These are phyloP conservation scores for Drosophila sturtevanti DNA, from an alignment of 1,140 invertebrate species.

Conservation along the genomic window DNA sequence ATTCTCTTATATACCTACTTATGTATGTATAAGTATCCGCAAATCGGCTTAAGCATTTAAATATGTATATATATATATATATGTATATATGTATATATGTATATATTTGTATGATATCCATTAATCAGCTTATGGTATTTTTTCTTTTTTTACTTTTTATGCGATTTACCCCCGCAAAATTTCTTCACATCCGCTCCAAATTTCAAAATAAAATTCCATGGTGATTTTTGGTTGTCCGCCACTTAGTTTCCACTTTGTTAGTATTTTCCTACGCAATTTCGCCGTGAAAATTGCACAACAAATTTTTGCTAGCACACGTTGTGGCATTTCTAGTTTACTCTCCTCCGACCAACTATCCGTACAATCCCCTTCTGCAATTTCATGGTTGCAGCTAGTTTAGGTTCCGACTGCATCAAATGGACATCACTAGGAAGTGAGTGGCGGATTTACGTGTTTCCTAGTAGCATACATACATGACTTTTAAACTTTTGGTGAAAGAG, in stretches of 20 bases:
- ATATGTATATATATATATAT: too few relatives aligned
- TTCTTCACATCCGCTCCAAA: slow-evolving; percentile 22
- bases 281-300: slow-evolving; percentile 40
- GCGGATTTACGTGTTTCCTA: slow-evolving; percentile 50
- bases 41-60: neutral
- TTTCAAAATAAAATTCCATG: slow-evolving; percentile 26
- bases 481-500: slow-evolving; percentile 52
- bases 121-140: neutral
- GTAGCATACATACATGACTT: slow-evolving; percentile 54
- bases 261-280: neutral
- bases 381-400: slow-evolving; percentile 17
- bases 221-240: neutral
- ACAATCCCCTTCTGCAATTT: neutral
- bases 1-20: neutral
- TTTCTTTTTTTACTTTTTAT: neutral
- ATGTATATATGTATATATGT: too few relatives aligned
- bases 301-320: slow-evolving; percentile 33
- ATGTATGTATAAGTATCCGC: neutral
- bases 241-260: slow-evolving; percentile 30
- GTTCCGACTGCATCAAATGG: slow-evolving; percentile 12
- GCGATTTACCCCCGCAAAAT: slow-evolving; percentile 20
- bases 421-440: slow-evolving; percentile 19
- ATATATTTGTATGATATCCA: neutral
- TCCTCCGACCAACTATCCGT: too few relatives aligned
- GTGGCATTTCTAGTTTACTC: slow-evolving; percentile 29